A percentile compares a stretch with the other conserved stretches of the same genome.
These are phyloP conservation scores for Ypsolopha sequella DNA, from an alignment of 2,888 invertebrate species.

Conservation along the genomic window DNA sequence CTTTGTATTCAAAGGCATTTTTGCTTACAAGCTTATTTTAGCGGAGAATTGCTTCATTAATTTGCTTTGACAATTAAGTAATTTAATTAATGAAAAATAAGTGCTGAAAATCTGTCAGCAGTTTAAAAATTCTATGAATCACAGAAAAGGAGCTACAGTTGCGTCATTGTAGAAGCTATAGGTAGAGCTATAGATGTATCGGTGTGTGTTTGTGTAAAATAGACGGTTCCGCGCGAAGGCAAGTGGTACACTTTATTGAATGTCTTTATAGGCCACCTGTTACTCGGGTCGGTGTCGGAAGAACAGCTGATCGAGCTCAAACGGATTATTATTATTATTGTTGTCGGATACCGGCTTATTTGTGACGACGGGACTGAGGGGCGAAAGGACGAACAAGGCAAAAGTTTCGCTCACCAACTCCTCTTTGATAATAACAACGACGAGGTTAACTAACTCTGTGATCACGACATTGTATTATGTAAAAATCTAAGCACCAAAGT, in stretches of 20 bases:
- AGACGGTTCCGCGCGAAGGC: constrained; percentile 59
- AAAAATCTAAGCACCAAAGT: no score
- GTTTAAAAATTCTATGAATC: no score
- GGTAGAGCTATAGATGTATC: neutral
- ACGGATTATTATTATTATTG: constrained; percentile 63
- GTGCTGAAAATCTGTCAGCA: no score
- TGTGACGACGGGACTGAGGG: constrained; percentile 43
- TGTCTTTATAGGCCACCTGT: constrained; percentile 72
- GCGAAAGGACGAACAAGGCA: constrained; percentile 26
- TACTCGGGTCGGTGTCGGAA: constrained; percentile 64
- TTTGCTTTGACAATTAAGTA: no score
- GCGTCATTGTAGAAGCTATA: neutral
- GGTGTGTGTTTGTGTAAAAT: constrained; percentile 44
- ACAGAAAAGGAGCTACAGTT: neutral
- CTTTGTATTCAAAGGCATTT: no score
- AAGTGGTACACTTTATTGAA: constrained; percentile 68
- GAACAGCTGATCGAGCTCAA: constrained; percentile 66
- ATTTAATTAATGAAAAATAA: no score
- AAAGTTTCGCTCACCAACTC: constrained; percentile 42
- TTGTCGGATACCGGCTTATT: constrained; percentile 35
- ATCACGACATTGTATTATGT: no score
- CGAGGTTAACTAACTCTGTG: neutral
- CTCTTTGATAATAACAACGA: constrained; percentile 24
- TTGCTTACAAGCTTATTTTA: no score
- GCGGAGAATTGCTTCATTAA: no score